Conservation (phyloP, 2,888 invertebrate genomes). For the Oligia strigilis region DNA sequence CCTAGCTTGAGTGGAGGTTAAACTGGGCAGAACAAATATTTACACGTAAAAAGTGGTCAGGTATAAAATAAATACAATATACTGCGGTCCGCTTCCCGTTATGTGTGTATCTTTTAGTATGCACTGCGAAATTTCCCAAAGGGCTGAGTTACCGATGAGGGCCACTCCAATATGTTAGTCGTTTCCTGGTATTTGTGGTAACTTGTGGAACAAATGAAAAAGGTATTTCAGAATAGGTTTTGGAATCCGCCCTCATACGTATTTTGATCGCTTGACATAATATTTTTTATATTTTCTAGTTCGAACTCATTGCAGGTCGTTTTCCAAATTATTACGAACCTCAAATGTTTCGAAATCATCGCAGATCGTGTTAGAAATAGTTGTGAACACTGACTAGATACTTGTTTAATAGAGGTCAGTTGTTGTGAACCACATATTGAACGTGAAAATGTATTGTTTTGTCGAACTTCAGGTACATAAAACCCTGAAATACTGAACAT, state of each 20-base stretch:
- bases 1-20: neutral
- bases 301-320: neutral
- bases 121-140: constrained; percentile 62
- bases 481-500: neutral
- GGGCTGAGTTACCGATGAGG: constrained; percentile 52
- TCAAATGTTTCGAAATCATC: neutral
- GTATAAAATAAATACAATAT: constrained; percentile 43
- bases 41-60: constrained; percentile 8
- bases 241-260: neutral
- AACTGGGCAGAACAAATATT: constrained; percentile 20
- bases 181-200: constrained; percentile 21
- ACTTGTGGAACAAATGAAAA: constrained; percentile 31
- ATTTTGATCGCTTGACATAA: neutral
- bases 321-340: too few species aligned
- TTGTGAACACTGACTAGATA: too few species aligned
- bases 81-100: constrained; percentile 38
- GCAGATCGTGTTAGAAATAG: neutral
- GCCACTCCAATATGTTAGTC: constrained; percentile 33
- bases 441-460: neutral
- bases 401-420: too few species aligned
- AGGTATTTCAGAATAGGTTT: neutral
- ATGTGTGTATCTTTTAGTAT: constrained; percentile 51
- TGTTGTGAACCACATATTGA: neutral
- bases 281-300: neutral
- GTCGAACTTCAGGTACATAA: neutral